Conservation (phyloP, 2,797 vertebrate genomes). For the Halcyon chelicuti region DNA sequence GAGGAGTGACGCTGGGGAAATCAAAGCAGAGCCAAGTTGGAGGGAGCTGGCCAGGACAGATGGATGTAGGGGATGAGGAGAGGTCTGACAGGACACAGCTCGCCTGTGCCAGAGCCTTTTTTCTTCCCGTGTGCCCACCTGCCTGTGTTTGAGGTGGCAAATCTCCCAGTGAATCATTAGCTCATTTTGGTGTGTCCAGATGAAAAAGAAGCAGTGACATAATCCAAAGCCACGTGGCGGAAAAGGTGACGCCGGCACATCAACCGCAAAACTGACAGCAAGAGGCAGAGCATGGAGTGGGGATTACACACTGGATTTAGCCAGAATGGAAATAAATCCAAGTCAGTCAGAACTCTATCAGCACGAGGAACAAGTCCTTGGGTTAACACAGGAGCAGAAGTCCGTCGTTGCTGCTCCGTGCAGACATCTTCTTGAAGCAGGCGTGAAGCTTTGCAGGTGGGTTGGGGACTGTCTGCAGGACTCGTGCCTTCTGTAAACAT, state of each 20-base stretch:
- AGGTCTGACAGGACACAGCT: neutral
- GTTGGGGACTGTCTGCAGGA: neutral
- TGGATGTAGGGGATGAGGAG: neutral
- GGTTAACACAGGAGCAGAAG: neutral
- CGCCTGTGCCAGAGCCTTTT: neutral
- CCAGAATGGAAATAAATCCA: neutral
- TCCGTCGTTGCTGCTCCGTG: neutral
- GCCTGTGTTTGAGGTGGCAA: neutral
- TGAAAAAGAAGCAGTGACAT: neutral
- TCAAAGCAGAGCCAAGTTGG: neutral
- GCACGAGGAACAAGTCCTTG: neutral
- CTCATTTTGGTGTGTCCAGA: neutral
- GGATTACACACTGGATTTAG: neutral
- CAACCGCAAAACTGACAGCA: rapidly evolving
- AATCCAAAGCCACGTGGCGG: neutral
- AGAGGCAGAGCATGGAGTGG: neutral
- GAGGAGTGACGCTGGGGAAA: neutral
- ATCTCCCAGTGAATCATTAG: neutral
- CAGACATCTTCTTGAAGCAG: neutral
- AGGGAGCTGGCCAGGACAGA: neutral
- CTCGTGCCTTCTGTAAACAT: rapidly evolving
- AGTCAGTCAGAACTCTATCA: neutral
- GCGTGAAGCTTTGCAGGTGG: rapidly evolving
- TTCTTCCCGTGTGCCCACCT: neutral
- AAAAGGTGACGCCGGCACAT: rapidly evolving